Conservation (phyloP, 2,888 invertebrate species). For the Molanna angustata region DNA sequence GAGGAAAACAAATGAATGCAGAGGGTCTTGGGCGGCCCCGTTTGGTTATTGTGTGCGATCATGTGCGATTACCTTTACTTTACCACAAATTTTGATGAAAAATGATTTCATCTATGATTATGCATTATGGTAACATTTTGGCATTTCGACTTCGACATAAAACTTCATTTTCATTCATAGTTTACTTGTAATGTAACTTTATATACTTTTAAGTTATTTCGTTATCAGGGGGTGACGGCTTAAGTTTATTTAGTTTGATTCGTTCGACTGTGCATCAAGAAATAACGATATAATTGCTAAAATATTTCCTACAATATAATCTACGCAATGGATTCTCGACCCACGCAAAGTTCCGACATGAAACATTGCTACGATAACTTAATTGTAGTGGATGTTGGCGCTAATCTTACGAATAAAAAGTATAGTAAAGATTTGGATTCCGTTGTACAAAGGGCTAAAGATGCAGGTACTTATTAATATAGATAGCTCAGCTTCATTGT, state of each 20-base stretch:
- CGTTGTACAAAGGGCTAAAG: conserved; percentile 87
- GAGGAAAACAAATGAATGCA: no score
- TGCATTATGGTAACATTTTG: no score
- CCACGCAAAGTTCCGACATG: conserved; percentile 46
- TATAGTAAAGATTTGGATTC: conserved; percentile 89
- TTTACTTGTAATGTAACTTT: conserved; percentile 27
- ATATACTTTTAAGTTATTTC: conserved; percentile 16
- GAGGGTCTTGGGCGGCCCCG: no score
- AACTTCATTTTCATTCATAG: conserved; percentile 18
- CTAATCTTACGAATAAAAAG: conserved; percentile 92
- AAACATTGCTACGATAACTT: conserved; percentile 87
- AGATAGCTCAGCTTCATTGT: not conserved
- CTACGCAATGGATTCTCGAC: conserved; percentile 24
- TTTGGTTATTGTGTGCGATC: no score
- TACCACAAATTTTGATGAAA: no score
- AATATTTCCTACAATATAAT: conserved; percentile 1
- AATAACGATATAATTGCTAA: no score
- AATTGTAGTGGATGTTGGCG: conserved; percentile 88
- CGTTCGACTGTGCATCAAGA: no score
- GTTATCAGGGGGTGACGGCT: conserved; percentile 25
- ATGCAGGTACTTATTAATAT: conserved; percentile 64
- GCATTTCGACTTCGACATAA: no score
- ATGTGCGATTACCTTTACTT: no score
- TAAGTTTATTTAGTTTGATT: no score
- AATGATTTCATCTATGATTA: no score